phyloP scores from a whole-genome alignment of 2,113 vertebrate genomes.

The Perccottus glenii region DNA sequence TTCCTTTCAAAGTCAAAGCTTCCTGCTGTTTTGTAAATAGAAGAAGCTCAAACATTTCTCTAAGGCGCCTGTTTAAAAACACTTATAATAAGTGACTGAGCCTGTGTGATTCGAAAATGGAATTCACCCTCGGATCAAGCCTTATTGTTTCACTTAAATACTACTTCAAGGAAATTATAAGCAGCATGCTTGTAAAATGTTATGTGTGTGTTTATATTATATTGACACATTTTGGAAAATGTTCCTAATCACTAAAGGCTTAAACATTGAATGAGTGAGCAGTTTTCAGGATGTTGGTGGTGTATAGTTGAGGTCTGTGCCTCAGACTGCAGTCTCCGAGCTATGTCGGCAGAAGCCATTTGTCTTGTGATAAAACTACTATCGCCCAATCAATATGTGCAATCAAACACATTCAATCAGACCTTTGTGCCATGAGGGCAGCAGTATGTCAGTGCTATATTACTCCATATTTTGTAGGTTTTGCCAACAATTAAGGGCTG shows the following conservation, averaged over 20 bases:
- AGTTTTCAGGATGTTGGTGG: background rate
- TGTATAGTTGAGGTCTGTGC: slow-evolving; percentile 24
- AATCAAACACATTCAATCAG: slow-evolving; percentile 66
- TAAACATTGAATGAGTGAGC: background rate
- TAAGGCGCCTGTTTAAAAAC: too few species aligned
- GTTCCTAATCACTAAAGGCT: background rate
- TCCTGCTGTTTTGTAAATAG: too few species aligned
- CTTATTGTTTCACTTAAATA: too few species aligned
- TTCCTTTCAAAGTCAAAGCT: too few species aligned
- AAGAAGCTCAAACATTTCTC: too few species aligned
- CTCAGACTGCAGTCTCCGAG: slow-evolving; percentile 39
- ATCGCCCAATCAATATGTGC: slow-evolving; percentile 62
- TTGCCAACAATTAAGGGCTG: slow-evolving; percentile 22
- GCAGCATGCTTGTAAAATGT: background rate
- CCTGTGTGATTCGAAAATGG: too few species aligned
- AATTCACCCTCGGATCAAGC: too few species aligned
- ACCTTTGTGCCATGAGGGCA: slow-evolving; percentile 50
- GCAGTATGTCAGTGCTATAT: slow-evolving; percentile 36
- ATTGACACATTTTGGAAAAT: background rate
- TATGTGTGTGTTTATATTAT: background rate
- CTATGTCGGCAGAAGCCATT: slow-evolving; percentile 59
- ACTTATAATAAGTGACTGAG: too few species aligned
- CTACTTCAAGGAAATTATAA: too few species aligned
- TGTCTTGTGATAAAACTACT: slow-evolving; percentile 65
- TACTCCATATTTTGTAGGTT: slow-evolving; percentile 33